These are phyloP conservation scores for Mixornis gularis DNA, from an alignment of 2,113 vertebrate genomes.

Conservation along the genomic window DNA sequence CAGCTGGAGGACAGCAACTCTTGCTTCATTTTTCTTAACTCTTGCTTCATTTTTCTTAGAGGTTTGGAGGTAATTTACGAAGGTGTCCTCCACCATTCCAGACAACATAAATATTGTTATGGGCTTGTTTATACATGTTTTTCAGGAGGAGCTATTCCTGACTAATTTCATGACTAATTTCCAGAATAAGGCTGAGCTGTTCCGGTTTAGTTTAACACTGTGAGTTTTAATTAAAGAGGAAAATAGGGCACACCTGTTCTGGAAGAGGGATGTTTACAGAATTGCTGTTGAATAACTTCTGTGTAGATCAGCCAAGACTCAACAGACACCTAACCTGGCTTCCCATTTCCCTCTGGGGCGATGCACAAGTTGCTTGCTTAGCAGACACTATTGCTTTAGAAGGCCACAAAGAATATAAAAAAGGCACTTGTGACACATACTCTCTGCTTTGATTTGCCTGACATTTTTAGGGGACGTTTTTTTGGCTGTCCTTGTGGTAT, in stretches of 20 bases:
- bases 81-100: not conserved
- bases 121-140: slow-evolving; percentile 3
- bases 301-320: slow-evolving; percentile 1
- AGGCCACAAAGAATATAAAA: not conserved
- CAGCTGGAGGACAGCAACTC: not conserved
- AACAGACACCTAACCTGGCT: not conserved
- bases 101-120: not conserved
- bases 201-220: not conserved
- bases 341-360: not conserved
- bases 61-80: not conserved
- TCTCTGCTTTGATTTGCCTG: slow-evolving; percentile 1
- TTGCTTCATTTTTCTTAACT: not conserved
- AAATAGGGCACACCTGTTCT: slow-evolving; percentile 17
- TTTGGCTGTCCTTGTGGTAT: not conserved
- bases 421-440: not conserved
- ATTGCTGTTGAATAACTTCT: not conserved
- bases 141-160: slow-evolving; percentile 2
- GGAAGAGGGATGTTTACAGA: not conserved
- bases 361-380: not conserved
- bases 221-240: slow-evolving; percentile 31
- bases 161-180: slow-evolving; percentile 25
- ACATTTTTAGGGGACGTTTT: slow-evolving; percentile 15
- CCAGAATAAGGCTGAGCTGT: not conserved
- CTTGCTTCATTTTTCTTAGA: not conserved
- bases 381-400: not conserved